Conservation (phyloP, 64 coral and sea anemone genomes). For the Catalaphyllia jardinei region DNA sequence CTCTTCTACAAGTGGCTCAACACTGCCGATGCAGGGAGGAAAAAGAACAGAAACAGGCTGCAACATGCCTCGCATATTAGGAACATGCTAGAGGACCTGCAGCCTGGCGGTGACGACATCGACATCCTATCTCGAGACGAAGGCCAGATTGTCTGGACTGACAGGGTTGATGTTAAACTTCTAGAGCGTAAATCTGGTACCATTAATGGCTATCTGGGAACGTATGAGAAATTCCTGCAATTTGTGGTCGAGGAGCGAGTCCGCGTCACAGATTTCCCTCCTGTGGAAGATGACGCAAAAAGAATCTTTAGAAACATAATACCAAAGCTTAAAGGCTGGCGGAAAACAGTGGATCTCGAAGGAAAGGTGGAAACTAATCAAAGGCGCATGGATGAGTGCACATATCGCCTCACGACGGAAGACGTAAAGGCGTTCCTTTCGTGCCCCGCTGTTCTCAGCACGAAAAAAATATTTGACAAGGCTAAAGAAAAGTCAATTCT, state of each 20-base stretch:
- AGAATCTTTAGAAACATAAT: not conserved
- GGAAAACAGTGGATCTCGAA: not conserved
- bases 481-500: too few relatives aligned
- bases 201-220: not conserved
- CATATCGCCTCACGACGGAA: not conserved
- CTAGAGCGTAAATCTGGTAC: not conserved
- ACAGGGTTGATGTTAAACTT: not conserved
- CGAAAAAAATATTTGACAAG: not conserved
- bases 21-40: not conserved
- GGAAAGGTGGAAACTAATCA: not conserved
- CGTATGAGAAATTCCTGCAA: not conserved
- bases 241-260: not conserved
- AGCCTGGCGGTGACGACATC: too few relatives aligned
- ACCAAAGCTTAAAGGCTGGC: not conserved
- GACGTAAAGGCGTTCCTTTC: not conserved
- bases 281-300: not conserved
- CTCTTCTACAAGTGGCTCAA: not conserved
- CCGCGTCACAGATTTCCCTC: not conserved
- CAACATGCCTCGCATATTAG: not conserved
- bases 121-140: not conserved
- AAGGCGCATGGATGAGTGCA: not conserved
- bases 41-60: not conserved
- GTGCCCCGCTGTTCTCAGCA: too few relatives aligned
- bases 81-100: too few relatives aligned
- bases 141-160: slow-evolving; percentile 3